These are phyloP conservation scores for Nephila pilipes DNA, from an alignment of 1,140 invertebrate genomes.

Conservation along the genomic window DNA sequence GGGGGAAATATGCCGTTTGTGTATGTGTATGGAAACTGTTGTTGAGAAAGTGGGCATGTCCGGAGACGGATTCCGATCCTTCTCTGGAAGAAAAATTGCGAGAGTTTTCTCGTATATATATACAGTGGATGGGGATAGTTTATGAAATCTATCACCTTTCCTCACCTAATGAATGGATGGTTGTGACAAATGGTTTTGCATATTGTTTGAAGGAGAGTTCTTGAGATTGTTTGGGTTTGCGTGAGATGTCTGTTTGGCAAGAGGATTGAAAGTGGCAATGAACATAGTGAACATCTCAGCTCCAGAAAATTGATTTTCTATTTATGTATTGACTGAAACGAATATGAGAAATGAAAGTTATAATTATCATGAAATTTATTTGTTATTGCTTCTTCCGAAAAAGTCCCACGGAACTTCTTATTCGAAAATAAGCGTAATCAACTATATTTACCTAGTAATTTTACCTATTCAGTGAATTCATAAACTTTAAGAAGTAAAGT, in stretches of 20 bases:
- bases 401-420: no score
- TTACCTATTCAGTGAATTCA: no score
- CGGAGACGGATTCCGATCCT: neutral
- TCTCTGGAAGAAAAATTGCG: neutral
- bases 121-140: neutral
- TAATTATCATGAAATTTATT: no score
- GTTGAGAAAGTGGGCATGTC: slow-evolving; percentile 22
- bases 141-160: slow-evolving; percentile 15
- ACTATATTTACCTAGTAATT: no score
- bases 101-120: neutral
- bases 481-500: no score
- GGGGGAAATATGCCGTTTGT: neutral
- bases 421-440: no score
- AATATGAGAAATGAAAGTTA: no score
- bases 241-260: neutral
- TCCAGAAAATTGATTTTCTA: neutral
- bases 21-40: neutral
- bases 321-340: no score
- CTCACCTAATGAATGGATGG: neutral
- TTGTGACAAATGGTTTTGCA: slow-evolving; percentile 2
- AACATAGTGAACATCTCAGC: neutral
- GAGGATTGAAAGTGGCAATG: neutral
- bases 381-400: no score
- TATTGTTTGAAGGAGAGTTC: neutral
- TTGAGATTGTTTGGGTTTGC: neutral